A percentile compares a stretch with the other conserved stretches of the same genome.
Conservation (phyloP, 2,797 vertebrate species). For the Enteromius afrohamiltoni region DNA sequence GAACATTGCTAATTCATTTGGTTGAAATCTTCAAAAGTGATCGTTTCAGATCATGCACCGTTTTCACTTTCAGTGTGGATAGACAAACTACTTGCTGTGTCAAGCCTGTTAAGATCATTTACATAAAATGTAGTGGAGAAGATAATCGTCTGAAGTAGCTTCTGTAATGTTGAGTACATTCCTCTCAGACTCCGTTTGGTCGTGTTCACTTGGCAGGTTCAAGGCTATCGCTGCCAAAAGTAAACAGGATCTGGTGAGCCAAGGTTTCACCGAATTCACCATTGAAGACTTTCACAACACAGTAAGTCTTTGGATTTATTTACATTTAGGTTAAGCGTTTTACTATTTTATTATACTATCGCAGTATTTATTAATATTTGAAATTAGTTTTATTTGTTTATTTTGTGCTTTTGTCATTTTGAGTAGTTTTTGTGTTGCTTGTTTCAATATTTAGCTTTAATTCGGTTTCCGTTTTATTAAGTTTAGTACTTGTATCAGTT, state of each 20-base stretch:
- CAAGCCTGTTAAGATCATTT: conserved; percentile 2
- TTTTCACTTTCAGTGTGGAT: not conserved
- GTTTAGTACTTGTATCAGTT: not conserved
- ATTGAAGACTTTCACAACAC: conserved; percentile 97
- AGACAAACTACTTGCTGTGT: not conserved
- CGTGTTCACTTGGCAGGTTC: conserved; percentile 77
- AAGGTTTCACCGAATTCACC: conserved; percentile 94
- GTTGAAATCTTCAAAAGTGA: not conserved
- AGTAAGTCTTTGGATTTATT: conserved; percentile 64
- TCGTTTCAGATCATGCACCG: not conserved
- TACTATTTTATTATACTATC: not conserved
- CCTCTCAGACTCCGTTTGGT: conserved; percentile 8
- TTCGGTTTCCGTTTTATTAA: not conserved
- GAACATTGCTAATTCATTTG: not conserved
- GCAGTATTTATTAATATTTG: not conserved
- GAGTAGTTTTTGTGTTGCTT: not conserved
- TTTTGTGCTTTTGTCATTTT: not conserved
- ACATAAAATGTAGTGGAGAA: not conserved
- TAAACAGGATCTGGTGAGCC: conserved; percentile 90
- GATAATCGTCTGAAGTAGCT: not conserved
- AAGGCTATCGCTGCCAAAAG: conserved; percentile 90
- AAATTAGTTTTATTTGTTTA: not conserved
- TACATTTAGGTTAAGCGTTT: not conserved
- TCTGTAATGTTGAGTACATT: not conserved
- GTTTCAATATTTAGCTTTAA: not conserved